phyloP scores from a whole-genome alignment of 2,797 vertebrate species.

The Triplophysa yarkandensis region DNA sequence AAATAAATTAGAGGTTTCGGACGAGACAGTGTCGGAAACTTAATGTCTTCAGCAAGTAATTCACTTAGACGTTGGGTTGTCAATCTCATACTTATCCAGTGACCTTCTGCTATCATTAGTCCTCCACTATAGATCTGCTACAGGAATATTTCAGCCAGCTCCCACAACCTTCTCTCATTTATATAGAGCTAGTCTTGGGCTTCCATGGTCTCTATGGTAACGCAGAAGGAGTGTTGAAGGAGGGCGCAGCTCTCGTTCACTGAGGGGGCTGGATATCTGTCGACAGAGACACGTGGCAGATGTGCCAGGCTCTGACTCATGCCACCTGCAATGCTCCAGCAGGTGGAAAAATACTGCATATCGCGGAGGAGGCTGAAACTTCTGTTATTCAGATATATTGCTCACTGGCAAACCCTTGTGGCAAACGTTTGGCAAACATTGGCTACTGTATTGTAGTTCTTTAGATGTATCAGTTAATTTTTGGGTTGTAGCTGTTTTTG shows the following conservation, averaged over 20 bases:
- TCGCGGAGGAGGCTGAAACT: slow-evolving; percentile 22
- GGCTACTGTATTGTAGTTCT: not conserved
- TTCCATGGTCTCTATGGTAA: slow-evolving; percentile 71
- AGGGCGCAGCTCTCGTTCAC: slow-evolving; percentile 57
- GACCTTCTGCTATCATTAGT: slow-evolving; percentile 35
- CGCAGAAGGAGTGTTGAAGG: slow-evolving; percentile 56
- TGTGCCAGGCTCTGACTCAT: slow-evolving; percentile 67
- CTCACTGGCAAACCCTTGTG: not conserved
- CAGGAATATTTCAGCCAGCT: slow-evolving; percentile 10
- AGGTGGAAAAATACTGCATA: slow-evolving; percentile 64
- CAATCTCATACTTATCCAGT: slow-evolving; percentile 25
- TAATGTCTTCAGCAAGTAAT: slow-evolving; percentile 24
- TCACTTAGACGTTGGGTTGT: slow-evolving; percentile 6
- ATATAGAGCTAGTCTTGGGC: slow-evolving; percentile 54
- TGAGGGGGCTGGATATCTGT: slow-evolving; percentile 62
- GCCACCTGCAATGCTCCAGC: slow-evolving; percentile 67
- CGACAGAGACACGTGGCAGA: slow-evolving; percentile 62
- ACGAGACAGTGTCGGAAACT: not conserved
- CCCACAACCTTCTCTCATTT: slow-evolving; percentile 47
- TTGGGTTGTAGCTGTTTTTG: slow-evolving; percentile 28
- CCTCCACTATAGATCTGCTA: slow-evolving; percentile 36
- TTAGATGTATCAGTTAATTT: not conserved
- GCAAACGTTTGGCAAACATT: not conserved
- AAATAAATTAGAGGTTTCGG: slow-evolving; percentile 31
- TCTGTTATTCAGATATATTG: slow-evolving; percentile 9